These are phyloP conservation scores for Herpetotheres cachinnans DNA, from an alignment of 2,113 vertebrate species.

Conservation along the genomic window DNA sequence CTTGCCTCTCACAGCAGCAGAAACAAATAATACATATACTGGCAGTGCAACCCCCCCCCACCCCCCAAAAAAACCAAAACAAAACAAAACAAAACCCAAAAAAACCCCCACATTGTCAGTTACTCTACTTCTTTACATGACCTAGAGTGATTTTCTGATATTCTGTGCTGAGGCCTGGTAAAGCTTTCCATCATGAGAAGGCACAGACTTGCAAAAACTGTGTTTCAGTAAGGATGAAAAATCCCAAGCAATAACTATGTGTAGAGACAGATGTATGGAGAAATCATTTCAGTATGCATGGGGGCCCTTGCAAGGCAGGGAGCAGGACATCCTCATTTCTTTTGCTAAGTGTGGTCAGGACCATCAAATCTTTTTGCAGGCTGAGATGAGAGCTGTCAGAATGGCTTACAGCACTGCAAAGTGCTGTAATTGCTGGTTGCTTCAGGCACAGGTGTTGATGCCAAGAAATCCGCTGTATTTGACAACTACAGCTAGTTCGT, in stretches of 20 bases:
- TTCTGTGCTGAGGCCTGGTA: background rate
- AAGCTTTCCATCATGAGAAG: background rate
- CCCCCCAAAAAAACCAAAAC: no score
- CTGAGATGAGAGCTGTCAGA: background rate
- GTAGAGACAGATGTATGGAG: background rate
- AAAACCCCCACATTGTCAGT: background rate
- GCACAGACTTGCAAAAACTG: background rate
- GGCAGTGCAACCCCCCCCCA: no score
- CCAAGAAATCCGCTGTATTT: constrained; percentile 30
- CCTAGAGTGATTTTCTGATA: background rate
- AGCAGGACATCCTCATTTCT: background rate
- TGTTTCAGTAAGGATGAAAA: background rate
- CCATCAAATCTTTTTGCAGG: background rate
- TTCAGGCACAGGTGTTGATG: constrained; percentile 30
- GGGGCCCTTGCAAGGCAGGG: background rate
- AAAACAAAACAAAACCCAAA: no score
- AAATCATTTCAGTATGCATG: background rate
- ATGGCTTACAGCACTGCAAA: background rate
- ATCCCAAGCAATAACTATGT: background rate
- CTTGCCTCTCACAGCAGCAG: background rate
- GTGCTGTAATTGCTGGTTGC: constrained; percentile 22
- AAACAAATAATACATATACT: background rate
- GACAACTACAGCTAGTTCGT: background rate
- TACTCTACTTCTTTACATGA: background rate
- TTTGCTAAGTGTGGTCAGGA: background rate